phyloP scores from a whole-genome alignment of 2,888 invertebrate species.

The Hyposoter dolosus region DNA sequence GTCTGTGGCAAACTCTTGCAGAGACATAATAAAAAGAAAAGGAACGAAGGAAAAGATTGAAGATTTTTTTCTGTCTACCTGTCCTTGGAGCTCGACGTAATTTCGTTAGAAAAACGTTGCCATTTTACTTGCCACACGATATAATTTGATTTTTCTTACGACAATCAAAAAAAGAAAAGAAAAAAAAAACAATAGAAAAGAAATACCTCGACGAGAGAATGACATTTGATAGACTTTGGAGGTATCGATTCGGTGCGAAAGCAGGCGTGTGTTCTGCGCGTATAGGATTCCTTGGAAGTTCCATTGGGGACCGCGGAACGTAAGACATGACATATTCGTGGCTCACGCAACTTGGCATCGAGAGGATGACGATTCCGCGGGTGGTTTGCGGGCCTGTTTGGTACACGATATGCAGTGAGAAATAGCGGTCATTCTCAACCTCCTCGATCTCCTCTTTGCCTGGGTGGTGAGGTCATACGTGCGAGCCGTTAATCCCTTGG shows the following conservation, averaged over 20 bases:
- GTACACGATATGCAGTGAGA: conserved; percentile 13
- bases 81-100: not conserved
- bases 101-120: not conserved
- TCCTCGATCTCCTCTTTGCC: not conserved
- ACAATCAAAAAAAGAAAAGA: not conserved
- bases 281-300: conserved; percentile 47
- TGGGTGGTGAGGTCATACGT: not conserved
- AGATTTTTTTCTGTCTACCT: not conserved
- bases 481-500: conserved; percentile 19
- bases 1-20: not conserved
- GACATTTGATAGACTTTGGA: conserved; percentile 8
- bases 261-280: conserved; percentile 30
- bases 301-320: conserved; percentile 55
- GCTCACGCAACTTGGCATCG: conserved; percentile 7
- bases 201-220: not conserved
- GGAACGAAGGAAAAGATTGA: not conserved
- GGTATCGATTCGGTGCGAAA: conserved; percentile 36
- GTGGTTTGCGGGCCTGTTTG: conserved; percentile 16
- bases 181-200: not conserved
- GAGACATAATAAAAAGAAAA: not conserved
- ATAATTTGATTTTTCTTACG: not conserved
- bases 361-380: conserved; percentile 19
- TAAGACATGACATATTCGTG: conserved; percentile 36
- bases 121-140: not conserved
- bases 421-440: conserved; percentile 26